Evolutionary conservation across 2,888 invertebrate genomes (phyloP).

Genomic region (Agrotis segetum): DNA sequence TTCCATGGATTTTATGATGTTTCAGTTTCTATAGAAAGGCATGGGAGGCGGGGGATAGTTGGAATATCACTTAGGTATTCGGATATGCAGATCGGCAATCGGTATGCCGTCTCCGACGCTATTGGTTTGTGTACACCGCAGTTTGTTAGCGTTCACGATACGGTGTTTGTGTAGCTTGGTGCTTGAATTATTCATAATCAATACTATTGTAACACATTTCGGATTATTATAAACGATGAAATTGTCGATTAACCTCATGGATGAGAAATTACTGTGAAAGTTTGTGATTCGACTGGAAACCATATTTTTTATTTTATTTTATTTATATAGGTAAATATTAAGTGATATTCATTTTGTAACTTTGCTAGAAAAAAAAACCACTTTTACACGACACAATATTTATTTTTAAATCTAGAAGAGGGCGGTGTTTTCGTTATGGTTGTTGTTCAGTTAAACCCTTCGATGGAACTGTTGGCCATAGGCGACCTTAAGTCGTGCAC

Average conservation of each 20-base stretch:
- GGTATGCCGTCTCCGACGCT: conserved; percentile 77
- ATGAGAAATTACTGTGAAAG: too few relatives aligned
- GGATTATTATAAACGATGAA: conserved; percentile 17
- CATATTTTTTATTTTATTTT: too few relatives aligned
- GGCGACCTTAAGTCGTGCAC: too few relatives aligned
- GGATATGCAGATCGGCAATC: conserved; percentile 84
- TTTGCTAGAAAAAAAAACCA: too few relatives aligned
- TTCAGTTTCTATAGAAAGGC: conserved; percentile 80
- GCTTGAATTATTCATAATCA: conserved; percentile 68
- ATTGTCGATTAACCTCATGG: neutral
- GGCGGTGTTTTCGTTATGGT: too few relatives aligned
- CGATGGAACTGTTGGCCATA: too few relatives aligned
- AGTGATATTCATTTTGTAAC: too few relatives aligned
- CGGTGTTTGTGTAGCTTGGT: conserved; percentile 63
- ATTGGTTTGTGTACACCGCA: conserved; percentile 70
- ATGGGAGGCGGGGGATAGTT: conserved; percentile 78
- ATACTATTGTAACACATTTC: conserved; percentile 34
- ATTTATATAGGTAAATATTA: too few relatives aligned
- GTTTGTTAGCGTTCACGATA: conserved; percentile 73
- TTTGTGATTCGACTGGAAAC: too few relatives aligned
- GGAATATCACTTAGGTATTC: conserved; percentile 85
- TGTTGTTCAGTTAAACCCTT: too few relatives aligned
- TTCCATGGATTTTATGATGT: conserved; percentile 78
- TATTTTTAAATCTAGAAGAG: too few relatives aligned
- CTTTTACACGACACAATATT: too few relatives aligned